phyloP scores from a whole-genome alignment of 1,140 invertebrate genomes.

The Ruditapes philippinarum region DNA sequence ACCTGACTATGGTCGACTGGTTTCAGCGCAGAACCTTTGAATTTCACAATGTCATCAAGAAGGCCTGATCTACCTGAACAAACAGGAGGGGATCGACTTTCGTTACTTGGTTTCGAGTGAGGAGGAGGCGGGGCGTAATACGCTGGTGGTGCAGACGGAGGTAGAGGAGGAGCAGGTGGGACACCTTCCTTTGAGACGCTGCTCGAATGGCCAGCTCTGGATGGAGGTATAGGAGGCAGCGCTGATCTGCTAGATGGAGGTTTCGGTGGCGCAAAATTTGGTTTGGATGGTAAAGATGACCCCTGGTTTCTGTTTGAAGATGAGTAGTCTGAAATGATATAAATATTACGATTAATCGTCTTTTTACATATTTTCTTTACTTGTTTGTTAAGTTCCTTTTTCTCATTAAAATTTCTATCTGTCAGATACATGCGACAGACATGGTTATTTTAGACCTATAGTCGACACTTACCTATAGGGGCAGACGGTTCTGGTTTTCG shows the following conservation, averaged over 20 bases:
- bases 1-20: not conserved
- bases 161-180: not conserved
- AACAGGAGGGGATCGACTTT: not conserved
- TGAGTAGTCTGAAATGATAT: no score
- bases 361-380: no score
- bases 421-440: not conserved
- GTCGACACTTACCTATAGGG: not conserved
- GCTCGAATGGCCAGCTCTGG: not conserved
- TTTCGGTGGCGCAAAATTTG: not conserved
- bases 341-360: no score
- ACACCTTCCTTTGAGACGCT: not conserved
- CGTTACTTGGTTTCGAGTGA: not conserved
- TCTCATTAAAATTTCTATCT: no score
- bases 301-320: not conserved
- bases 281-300: not conserved
- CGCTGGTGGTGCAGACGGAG: not conserved
- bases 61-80: not conserved
- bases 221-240: not conserved
- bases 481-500: conserved; percentile 65
- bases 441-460: not conserved
- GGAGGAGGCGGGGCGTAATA: not conserved
- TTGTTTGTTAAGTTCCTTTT: no score
- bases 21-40: not conserved
- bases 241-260: not conserved
- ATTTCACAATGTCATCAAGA: not conserved